phyloP scores from a whole-genome alignment of 30 jellyfish, hydroid and myxozoan species.

The Mastigias papua region DNA sequence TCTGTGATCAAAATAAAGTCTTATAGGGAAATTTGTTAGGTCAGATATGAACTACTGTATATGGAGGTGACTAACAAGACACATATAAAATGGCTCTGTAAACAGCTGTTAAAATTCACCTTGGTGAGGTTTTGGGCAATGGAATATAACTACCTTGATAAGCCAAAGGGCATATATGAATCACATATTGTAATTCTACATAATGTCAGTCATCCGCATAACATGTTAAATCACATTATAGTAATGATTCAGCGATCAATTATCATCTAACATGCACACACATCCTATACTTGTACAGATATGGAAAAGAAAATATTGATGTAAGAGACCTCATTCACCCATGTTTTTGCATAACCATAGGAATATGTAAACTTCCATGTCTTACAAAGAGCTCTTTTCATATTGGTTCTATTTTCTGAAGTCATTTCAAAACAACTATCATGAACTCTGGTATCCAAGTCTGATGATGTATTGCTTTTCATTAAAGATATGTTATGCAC shows the following conservation, averaged over 20 bases:
- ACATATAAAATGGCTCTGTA: no score
- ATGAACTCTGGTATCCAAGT: neutral
- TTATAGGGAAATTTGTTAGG: no score
- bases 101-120: no score
- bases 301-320: neutral
- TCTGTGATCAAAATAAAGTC: no score
- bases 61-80: no score
- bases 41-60: no score
- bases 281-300: neutral
- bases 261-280: neutral
- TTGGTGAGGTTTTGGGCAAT: no score
- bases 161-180: neutral
- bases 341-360: constrained; percentile 38
- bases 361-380: constrained; percentile 22
- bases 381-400: neutral
- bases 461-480: neutral
- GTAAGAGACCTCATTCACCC: constrained; percentile 31
- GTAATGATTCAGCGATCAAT: neutral
- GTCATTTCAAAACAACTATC: neutral
- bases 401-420: neutral
- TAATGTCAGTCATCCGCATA: neutral
- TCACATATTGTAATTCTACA: neutral
- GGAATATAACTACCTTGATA: no score
- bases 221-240: neutral
- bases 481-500: neutral